Percentiles rank a stretch among this genome's conserved stretches.
phyloP scores from a whole-genome alignment of 2,797 vertebrate species.

The Botia almorhae region DNA sequence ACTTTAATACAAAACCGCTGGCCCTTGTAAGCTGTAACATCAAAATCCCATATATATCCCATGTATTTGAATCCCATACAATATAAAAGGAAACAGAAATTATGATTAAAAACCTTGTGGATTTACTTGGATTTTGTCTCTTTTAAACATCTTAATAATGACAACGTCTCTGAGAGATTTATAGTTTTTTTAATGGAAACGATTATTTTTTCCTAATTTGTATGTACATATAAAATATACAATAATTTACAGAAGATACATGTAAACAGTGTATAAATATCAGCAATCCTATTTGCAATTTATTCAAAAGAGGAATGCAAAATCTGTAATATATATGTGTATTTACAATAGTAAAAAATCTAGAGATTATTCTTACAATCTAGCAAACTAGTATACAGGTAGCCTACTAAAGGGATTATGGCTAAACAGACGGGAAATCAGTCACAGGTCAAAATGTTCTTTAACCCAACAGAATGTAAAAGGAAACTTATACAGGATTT shows the following conservation, averaged over 20 bases:
- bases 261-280: conserved; percentile 65
- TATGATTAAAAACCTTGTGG: too few relatives aligned
- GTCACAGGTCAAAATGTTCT: conserved; percentile 31
- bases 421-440: conserved; percentile 39
- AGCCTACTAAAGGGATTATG: conserved; percentile 42
- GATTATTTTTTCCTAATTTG: conserved; percentile 53
- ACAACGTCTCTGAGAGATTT: conserved; percentile 49
- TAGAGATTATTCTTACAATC: conserved; percentile 58
- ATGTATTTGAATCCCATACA: neutral
- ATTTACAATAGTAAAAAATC: conserved; percentile 65
- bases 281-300: conserved; percentile 60
- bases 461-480: conserved; percentile 1
- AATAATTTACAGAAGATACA: conserved; percentile 63
- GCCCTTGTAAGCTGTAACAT: neutral
- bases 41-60: neutral
- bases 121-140: neutral
- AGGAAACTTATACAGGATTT: neutral
- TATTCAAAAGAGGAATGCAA: conserved; percentile 67
- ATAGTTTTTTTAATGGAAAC: conserved; percentile 59
- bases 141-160: neutral
- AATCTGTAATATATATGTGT: conserved; percentile 62
- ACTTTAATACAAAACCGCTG: neutral
- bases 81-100: neutral
- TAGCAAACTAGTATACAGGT: conserved; percentile 52
- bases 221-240: conserved; percentile 64